phyloP scores from a whole-genome alignment of 1,140 invertebrate species.

The Dermatophagoides farinae region DNA sequence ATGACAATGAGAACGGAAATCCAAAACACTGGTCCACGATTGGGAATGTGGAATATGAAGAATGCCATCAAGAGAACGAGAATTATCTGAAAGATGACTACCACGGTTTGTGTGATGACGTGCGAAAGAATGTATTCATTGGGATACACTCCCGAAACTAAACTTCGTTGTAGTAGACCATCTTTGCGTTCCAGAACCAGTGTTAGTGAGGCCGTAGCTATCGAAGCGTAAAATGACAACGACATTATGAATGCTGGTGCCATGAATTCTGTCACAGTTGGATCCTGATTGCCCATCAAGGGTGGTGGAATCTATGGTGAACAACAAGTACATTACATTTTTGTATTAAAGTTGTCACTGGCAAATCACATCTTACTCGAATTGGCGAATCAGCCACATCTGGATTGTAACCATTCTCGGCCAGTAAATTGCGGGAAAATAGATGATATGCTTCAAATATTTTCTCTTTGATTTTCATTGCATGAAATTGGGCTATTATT shows the following conservation, averaged over 20 bases:
- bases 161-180: conserved; percentile 60
- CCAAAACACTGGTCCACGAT: conserved; percentile 48
- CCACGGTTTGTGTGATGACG: conserved; percentile 72
- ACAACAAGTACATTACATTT: background rate
- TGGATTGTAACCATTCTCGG: conserved; percentile 6
- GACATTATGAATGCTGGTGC: conserved; percentile 79
- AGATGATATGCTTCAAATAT: conserved; percentile 12
- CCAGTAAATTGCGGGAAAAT: conserved; percentile 19
- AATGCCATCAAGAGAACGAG: conserved; percentile 63
- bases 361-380: conserved; percentile 1
- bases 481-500: conserved; percentile 15
- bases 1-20: conserved; percentile 51
- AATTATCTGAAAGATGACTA: conserved; percentile 74
- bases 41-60: conserved; percentile 52
- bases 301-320: conserved; percentile 45
- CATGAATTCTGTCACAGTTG: conserved; percentile 42
- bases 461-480: conserved; percentile 13
- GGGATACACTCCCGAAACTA: conserved; percentile 68
- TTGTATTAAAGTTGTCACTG: too few relatives aligned
- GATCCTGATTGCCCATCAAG: conserved; percentile 45
- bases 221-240: conserved; percentile 86
- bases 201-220: conserved; percentile 68
- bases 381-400: conserved; percentile 18
- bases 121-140: conserved; percentile 56
- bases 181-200: conserved; percentile 76